These are phyloP conservation scores for Malacoraja senta DNA, from an alignment of 2,797 vertebrate genomes.

Conservation along the genomic window DNA sequence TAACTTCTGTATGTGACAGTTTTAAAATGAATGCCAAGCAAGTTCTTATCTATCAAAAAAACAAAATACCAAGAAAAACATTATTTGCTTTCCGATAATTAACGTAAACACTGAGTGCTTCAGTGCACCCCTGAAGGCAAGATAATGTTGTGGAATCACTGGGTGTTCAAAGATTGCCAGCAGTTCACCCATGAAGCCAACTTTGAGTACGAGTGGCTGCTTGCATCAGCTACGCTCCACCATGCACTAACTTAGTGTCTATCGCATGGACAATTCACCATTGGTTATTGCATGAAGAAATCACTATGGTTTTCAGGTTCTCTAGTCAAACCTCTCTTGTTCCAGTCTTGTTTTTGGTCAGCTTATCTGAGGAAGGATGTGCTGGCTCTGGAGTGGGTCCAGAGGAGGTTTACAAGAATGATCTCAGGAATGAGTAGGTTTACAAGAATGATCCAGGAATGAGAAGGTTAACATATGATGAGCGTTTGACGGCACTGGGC, in stretches of 20 bases:
- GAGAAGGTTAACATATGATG: no score
- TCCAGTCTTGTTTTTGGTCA: neutral
- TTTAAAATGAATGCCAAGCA: neutral
- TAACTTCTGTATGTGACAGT: neutral
- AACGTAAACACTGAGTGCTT: neutral
- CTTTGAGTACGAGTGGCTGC: neutral
- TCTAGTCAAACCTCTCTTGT: neutral
- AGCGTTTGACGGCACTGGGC: no score
- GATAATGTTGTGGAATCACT: neutral
- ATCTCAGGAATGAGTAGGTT: no score
- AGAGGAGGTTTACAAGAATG: no score
- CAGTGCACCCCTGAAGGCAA: neutral
- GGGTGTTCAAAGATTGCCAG: neutral
- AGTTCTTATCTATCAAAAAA: constrained; percentile 1
- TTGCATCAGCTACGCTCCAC: neutral
- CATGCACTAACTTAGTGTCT: neutral
- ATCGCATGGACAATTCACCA: neutral
- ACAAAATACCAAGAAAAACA: neutral
- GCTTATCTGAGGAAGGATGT: no score
- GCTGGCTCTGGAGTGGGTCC: no score
- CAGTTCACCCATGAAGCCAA: neutral
- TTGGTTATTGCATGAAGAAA: neutral
- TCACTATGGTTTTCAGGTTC: neutral
- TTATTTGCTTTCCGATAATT: neutral
- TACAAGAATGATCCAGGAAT: no score